Conservation (phyloP, 2,113 vertebrate genomes). For the Oryzias woworae region DNA sequence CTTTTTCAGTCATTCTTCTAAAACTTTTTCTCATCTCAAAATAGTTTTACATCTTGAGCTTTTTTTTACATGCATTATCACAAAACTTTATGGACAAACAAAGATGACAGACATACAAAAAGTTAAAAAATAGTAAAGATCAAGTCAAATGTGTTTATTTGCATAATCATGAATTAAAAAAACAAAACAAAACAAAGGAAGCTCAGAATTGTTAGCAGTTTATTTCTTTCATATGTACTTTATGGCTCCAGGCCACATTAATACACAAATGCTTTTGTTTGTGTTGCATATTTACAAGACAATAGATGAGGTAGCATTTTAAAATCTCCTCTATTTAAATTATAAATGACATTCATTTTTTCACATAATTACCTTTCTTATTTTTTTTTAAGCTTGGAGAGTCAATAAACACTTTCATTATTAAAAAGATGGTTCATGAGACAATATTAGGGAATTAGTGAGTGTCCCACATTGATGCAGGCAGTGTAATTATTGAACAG, state of each 20-base stretch:
- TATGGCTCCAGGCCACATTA: neutral
- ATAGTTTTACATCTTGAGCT: too few relatives aligned
- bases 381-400: neutral
- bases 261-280: slow-evolving; percentile 1
- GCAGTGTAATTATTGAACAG: slow-evolving; percentile 46
- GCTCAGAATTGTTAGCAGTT: too few relatives aligned
- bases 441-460: slow-evolving; percentile 14
- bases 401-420: slow-evolving; percentile 18
- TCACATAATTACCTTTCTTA: slow-evolving; percentile 8
- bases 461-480: slow-evolving; percentile 15
- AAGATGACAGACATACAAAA: slow-evolving; percentile 3
- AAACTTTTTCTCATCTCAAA: too few relatives aligned
- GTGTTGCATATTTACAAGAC: neutral
- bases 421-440: slow-evolving; percentile 1
- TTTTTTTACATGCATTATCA: neutral
- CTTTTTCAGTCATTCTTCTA: too few relatives aligned
- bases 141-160: slow-evolving; percentile 10
- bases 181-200: too few relatives aligned
- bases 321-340: neutral
- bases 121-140: slow-evolving; percentile 29
- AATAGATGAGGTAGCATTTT: slow-evolving; percentile 22
- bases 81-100: neutral
- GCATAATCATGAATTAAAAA: neutral
- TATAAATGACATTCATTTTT: neutral
- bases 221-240: too few relatives aligned